Percentiles rank a stretch among this genome's conserved stretches.
These are phyloP conservation scores for Archilochus colubris DNA, from an alignment of 2,113 vertebrate genomes.

Conservation along the genomic window DNA sequence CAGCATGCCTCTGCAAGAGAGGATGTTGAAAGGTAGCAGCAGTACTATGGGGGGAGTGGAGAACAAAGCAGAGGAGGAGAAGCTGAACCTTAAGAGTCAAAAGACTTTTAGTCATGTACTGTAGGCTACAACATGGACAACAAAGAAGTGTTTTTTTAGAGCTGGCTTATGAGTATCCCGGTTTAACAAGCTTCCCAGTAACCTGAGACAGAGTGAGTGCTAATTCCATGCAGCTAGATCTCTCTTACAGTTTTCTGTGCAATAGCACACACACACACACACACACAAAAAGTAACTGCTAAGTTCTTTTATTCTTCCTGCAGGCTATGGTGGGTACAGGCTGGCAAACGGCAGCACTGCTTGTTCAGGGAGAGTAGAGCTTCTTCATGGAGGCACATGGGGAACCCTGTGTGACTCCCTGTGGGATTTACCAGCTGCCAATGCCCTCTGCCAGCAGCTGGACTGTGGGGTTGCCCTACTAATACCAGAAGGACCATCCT, in stretches of 20 bases:
- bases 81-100: background rate
- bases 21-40: background rate
- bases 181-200: background rate
- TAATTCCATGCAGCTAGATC: background rate
- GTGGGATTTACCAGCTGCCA: constrained; percentile 59
- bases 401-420: constrained; percentile 56
- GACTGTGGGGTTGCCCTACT: constrained; percentile 58
- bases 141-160: background rate
- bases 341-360: constrained; percentile 45
- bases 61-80: background rate
- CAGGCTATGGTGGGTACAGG: constrained; percentile 57
- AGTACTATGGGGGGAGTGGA: background rate
- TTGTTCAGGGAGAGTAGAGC: constrained; percentile 73
- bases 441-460: constrained; percentile 60
- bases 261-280: background rate
- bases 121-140: background rate
- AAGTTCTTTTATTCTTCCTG: background rate
- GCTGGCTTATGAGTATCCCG: background rate
- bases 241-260: background rate
- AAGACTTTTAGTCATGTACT: background rate
- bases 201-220: background rate
- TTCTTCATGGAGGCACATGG: constrained; percentile 61
- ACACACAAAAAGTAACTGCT: background rate
- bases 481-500: background rate
- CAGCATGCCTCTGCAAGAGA: background rate